Evolutionary conservation across 2,797 vertebrate species (phyloP), one percentile per base, ranked within the genome.

Genomic region (Hyperoplus immaculatus): DNA sequence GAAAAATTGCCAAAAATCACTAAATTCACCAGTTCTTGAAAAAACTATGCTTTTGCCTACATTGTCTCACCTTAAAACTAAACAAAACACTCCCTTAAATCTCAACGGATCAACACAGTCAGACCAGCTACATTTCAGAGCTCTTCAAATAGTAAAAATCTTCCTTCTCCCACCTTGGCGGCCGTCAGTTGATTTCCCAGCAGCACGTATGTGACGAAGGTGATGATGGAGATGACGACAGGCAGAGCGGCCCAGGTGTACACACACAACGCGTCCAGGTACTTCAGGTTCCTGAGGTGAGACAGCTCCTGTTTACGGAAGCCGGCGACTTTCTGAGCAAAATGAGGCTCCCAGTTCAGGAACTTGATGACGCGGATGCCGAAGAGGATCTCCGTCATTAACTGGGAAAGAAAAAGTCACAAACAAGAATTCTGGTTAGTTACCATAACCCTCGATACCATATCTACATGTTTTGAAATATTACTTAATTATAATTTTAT

Each of bases 321-420:
- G 39, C 88, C 90, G 0, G 92, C 78, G 41, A 99, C 95, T 78
- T 91, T 96, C 63, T 87, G 71, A 4, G 90, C 80, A 63, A 99
- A 97, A 60, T 96, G 95, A 75, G 92, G 82, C 92, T 99, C 98
- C 98, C 98, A 99, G 69, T 94, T 87, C 13, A 97, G 98, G 88
- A 98, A 98, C 91, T 99, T 99, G 84, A 99, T 96, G 89, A 98
- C 97, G 3, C 97, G 96, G 56, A 99, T 96, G 70, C 98, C 98
- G 62, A 93, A 93, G 3, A 99, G 95, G 70, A 99, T 93, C 86
- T 99, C 97, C 0, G 97, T 95, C 96, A 99, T 96, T 8, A 99
- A 91, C 97, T 99, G 73, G 14, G 36, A 71, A 7, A 65, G 2
- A 62, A 18, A 29, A 70, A 59, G 53, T 45, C 39, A 45, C 38